Evolutionary conservation across 2,113 vertebrate species (phyloP).

Genomic region (Vanacampus margaritifer): DNA sequence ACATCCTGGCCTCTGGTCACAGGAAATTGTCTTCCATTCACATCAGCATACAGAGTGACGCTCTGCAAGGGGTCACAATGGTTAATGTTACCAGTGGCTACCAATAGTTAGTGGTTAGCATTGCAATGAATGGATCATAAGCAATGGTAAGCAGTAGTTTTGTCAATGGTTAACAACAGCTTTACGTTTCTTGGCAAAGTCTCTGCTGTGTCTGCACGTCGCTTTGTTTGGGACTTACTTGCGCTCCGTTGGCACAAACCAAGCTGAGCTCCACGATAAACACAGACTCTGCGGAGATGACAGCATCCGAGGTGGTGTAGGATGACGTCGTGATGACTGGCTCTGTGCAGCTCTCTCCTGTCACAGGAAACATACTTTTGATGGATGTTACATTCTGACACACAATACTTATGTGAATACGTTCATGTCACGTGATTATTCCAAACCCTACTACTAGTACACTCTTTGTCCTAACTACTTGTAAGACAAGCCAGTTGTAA

Average conservation of each 20-base stretch:
- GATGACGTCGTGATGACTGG: conserved; percentile 85
- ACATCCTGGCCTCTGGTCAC: conserved; percentile 90
- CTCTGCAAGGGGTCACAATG: conserved; percentile 66
- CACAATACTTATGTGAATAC: background rate
- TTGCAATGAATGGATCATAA: no score
- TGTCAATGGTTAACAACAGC: background rate
- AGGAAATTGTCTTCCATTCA: conserved; percentile 88
- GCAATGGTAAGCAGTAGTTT: background rate
- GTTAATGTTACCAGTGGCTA: background rate
- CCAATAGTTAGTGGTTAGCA: no score
- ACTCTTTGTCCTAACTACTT: no score
- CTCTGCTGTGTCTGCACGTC: background rate
- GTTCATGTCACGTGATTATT: background rate
- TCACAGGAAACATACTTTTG: background rate
- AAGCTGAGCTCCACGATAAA: conserved; percentile 90
- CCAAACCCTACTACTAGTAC: no score
- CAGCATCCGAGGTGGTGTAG: conserved; percentile 88
- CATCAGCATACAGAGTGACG: conserved; percentile 87
- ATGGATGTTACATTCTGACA: no score
- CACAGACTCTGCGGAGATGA: conserved; percentile 87
- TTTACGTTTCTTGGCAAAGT: background rate
- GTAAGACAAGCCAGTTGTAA: no score
- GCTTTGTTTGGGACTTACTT: conserved; percentile 68
- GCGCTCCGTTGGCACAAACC: conserved; percentile 85
- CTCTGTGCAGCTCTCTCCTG: conserved; percentile 85